A percentile compares a stretch with the other conserved stretches of the same genome.
These are phyloP conservation scores for Scrobipalpa costella DNA, from an alignment of 2,888 invertebrate genomes.

Conservation along the genomic window DNA sequence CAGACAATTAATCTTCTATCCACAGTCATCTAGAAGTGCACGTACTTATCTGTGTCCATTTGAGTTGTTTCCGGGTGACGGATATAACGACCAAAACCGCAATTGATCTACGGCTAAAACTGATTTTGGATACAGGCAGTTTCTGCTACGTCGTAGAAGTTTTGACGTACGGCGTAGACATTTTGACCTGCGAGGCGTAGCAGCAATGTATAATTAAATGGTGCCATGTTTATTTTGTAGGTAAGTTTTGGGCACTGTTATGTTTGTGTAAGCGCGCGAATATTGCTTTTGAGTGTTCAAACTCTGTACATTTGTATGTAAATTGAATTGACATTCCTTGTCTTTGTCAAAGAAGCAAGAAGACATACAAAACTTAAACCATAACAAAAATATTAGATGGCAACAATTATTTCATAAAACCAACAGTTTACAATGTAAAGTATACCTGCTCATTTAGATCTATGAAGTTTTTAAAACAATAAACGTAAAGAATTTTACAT, in stretches of 20 bases:
- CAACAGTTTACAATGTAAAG: no score
- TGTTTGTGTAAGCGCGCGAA: neutral
- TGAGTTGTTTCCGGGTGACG: neutral
- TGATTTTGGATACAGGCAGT: neutral
- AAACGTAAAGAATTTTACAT: no score
- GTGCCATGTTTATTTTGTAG: neutral
- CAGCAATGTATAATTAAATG: slow-evolving; percentile 4
- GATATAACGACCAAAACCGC: neutral
- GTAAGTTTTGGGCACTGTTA: neutral
- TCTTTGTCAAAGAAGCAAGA: no score
- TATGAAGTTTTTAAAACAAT: no score
- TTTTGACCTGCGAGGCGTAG: neutral
- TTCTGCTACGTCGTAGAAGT: slow-evolving; percentile 5
- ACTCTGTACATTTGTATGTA: no score
- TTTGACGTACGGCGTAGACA: neutral
- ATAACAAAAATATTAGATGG: no score
- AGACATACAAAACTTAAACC: no score
- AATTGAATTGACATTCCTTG: no score
- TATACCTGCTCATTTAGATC: no score
- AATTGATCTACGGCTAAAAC: neutral
- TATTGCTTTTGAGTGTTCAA: neutral
- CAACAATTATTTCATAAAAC: no score
- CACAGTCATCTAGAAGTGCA: no score
- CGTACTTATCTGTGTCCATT: neutral
- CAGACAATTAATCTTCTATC: no score